phyloP scores from a whole-genome alignment of 2,888 invertebrate genomes.

The Odontothrips loti region DNA sequence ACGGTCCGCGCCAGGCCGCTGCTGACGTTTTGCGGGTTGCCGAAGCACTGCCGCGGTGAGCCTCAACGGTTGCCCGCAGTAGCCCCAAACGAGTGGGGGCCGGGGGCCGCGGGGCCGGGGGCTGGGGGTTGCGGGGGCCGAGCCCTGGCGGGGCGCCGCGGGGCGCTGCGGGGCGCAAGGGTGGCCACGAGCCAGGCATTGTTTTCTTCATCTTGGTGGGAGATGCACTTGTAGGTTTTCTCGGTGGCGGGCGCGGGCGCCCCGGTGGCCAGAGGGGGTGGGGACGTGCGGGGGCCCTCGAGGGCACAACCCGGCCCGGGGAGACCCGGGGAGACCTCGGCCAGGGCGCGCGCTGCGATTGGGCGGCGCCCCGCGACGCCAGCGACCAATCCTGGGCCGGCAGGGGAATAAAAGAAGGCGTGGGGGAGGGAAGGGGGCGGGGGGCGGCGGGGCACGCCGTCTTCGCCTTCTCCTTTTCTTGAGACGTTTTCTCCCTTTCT shows the following conservation, averaged over 20 bases:
- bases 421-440: constrained; percentile 34
- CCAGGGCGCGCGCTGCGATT: not conserved
- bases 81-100: constrained; percentile 27
- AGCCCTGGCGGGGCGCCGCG: constrained; percentile 32
- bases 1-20: constrained; percentile 25
- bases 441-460: constrained; percentile 37
- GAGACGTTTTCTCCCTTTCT: constrained; percentile 39
- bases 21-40: constrained; percentile 15
- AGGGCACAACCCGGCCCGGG: not conserved
- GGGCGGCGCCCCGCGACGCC: not conserved
- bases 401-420: constrained; percentile 18
- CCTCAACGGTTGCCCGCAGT: constrained; percentile 23
- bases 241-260: constrained; percentile 30
- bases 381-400: constrained; percentile 7
- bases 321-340: constrained; percentile 1
- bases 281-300: constrained; percentile 27
- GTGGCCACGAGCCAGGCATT: constrained; percentile 32
- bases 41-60: constrained; percentile 11
- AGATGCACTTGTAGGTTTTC: constrained; percentile 34
- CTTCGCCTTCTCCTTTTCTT: constrained; percentile 36
- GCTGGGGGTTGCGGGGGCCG: constrained; percentile 30
- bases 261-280: constrained; percentile 29
- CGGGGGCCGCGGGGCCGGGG: constrained; percentile 28
- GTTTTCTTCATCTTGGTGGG: constrained; percentile 26
- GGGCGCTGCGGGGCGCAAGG: constrained; percentile 33